A percentile compares a stretch with the other conserved stretches of the same genome.
Evolutionary conservation across 2,797 vertebrate genomes (phyloP).

Genomic region (Nannoperca obscura): DNA sequence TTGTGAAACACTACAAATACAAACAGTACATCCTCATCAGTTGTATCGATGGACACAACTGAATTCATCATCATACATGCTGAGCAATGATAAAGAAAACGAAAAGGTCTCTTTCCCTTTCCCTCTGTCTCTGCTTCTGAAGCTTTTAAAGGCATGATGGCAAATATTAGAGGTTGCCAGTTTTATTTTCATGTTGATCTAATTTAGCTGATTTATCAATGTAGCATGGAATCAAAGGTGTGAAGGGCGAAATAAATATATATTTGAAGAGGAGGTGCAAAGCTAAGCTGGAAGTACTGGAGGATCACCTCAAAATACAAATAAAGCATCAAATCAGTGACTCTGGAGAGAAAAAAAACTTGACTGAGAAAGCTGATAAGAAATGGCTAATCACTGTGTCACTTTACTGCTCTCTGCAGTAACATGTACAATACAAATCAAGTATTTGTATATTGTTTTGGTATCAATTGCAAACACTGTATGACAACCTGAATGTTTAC

Average conservation of each 20-base stretch:
- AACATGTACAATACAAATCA: not conserved
- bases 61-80: not conserved
- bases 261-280: conserved; percentile 3
- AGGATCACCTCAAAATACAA: conserved; percentile 5
- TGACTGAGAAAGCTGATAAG: not conserved
- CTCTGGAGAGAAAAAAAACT: not conserved
- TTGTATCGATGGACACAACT: conserved; percentile 22
- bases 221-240: conserved; percentile 1
- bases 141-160: not conserved
- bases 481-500: not conserved
- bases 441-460: not conserved
- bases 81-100: conserved; percentile 13
- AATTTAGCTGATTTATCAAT: conserved; percentile 14
- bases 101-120: not conserved
- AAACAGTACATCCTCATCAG: conserved; percentile 14
- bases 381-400: not conserved
- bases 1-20: conserved; percentile 6
- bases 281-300: not conserved
- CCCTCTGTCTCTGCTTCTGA: not conserved
- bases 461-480: not conserved
- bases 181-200: conserved; percentile 15
- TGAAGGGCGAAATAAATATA: not conserved
- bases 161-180: conserved; percentile 13
- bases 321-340: not conserved
- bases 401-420: not conserved